Percentiles rank a stretch among this genome's conserved stretches.
phyloP scores from a whole-genome alignment of 2,797 vertebrate species.

The Sciurus carolinensis region DNA sequence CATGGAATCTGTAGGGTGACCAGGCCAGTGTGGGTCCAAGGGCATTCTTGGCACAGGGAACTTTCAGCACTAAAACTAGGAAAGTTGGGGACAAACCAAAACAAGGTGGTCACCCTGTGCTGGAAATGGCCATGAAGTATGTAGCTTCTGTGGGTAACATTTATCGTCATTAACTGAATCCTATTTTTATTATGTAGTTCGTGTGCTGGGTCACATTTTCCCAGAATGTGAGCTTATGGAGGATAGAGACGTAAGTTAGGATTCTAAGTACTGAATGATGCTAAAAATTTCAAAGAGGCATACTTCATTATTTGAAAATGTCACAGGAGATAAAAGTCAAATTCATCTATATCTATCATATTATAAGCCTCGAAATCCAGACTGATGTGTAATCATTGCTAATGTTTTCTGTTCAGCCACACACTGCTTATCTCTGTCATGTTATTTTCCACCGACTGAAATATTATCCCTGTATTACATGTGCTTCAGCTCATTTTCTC shows the following conservation, averaged over 20 bases:
- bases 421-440: conserved; percentile 29
- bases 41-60: neutral
- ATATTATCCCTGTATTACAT: neutral
- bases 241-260: neutral
- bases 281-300: conserved; percentile 9
- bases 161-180: neutral
- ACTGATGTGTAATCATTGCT: conserved; percentile 63
- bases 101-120: neutral
- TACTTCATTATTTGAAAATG: conserved; percentile 56
- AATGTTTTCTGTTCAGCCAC: conserved; percentile 67
- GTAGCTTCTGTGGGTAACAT: neutral
- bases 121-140: neutral
- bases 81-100: neutral
- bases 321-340: conserved; percentile 60
- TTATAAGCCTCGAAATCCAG: conserved; percentile 36
- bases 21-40: neutral
- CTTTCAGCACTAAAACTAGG: neutral
- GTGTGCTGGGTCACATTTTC: neutral
- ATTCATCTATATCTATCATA: conserved; percentile 47
- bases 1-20: neutral
- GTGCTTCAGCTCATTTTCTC: neutral
- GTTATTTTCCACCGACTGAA: conserved; percentile 56
- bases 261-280: neutral
- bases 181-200: neutral
- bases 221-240: neutral